These are phyloP conservation scores for Leptobrachium leishanense DNA, from an alignment of 2,113 vertebrate genomes.

Conservation along the genomic window DNA sequence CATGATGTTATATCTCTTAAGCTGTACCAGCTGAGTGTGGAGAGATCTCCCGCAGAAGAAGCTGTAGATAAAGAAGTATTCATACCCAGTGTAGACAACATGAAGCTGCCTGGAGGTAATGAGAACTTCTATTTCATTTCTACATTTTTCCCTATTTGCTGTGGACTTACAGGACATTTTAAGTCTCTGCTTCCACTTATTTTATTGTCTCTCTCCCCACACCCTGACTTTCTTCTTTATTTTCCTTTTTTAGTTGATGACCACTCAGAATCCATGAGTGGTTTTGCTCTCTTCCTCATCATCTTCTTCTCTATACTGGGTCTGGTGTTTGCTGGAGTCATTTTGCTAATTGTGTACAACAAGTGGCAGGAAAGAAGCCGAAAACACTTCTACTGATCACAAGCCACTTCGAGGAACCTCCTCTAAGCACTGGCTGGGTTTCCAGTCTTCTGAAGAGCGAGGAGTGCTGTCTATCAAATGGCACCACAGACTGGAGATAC, in stretches of 20 bases:
- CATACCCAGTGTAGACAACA: conserved; percentile 87
- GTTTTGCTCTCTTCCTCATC: conserved; percentile 83
- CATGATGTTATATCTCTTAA: conserved; percentile 93
- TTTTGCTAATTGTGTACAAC: conserved; percentile 85
- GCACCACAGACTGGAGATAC: neutral
- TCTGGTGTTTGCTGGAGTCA: conserved; percentile 82
- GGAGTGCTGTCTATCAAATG: neutral
- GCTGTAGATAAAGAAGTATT: conserved; percentile 79
- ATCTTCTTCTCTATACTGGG: conserved; percentile 90
- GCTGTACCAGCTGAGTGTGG: conserved; percentile 88
- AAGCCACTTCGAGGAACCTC: neutral
- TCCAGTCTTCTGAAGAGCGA: conserved; percentile 4
- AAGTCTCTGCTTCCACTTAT: neutral
- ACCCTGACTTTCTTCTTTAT: neutral
- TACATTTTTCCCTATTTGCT: neutral
- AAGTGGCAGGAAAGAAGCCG: conserved; percentile 91
- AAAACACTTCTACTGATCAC: conserved; percentile 91
- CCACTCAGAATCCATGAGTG: conserved; percentile 74
- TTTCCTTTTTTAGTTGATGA: conserved; percentile 58
- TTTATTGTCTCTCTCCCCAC: neutral
- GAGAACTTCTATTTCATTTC: neutral
- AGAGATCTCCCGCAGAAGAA: conserved; percentile 80
- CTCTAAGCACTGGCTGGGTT: neutral
- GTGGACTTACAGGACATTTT: no score
- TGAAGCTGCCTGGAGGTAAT: conserved; percentile 78